Evolutionary conservation across 2,888 invertebrate species (phyloP).

Genomic region (Hirtodrosophila trivittata): DNA sequence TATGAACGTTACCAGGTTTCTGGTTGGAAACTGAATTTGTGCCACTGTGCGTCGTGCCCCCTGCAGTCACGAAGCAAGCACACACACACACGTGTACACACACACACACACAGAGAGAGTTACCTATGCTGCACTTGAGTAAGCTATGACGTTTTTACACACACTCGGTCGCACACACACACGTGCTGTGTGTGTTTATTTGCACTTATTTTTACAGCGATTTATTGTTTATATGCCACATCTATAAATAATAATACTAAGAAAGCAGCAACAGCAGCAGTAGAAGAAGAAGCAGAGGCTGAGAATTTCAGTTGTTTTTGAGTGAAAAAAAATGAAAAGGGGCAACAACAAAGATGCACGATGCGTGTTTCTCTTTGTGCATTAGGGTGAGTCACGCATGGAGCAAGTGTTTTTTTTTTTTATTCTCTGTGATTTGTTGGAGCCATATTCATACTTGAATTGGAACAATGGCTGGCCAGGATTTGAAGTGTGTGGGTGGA

Average conservation of each 20-base stretch:
- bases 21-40: neutral
- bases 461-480: constrained; percentile 15
- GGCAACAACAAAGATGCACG: constrained; percentile 33
- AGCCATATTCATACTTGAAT: constrained; percentile 7
- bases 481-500: neutral
- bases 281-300: constrained; percentile 21
- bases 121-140: constrained; percentile 41
- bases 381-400: constrained; percentile 69
- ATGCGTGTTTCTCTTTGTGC: constrained; percentile 51
- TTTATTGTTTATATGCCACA: constrained; percentile 57
- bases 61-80: constrained; percentile 10
- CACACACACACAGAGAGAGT: no score
- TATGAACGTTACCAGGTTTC: no score
- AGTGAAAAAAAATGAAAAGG: neutral
- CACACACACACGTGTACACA: constrained; percentile 9
- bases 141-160: constrained; percentile 42
- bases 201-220: constrained; percentile 50
- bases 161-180: constrained; percentile 8
- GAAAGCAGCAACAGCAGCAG: constrained; percentile 19
- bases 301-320: constrained; percentile 28
- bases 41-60: constrained; percentile 22
- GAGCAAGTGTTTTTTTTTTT: constrained; percentile 43
- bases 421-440: no score
- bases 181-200: constrained; percentile 18
- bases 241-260: constrained; percentile 67